Base-by-base conservation (phyloP, 2,113 vertebrate species). In the Neotoma lepida region DNA sequence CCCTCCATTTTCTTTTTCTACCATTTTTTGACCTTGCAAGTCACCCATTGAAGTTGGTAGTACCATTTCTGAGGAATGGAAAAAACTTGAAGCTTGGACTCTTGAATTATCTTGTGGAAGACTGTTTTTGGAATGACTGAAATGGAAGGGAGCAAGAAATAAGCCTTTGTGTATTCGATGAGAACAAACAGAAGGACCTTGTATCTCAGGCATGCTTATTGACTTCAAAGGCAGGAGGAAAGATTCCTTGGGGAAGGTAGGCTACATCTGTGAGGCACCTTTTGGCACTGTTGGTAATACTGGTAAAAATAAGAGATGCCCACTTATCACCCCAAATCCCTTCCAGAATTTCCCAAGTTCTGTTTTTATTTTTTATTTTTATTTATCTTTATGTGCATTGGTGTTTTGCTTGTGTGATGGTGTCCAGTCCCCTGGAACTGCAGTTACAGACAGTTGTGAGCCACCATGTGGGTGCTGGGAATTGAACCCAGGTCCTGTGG, bases 1-100 rank as follows among this genome's bases (percentile, higher is more conserved):
- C 64, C 86, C 20, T 44, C 49, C 54, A 30, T 89, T 87, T 92
- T 84, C 63, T 66, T 33, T 94, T 95, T n/a, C 66, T 73, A 7
- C 30, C 64, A 56, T 61, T n/a, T 44, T 56, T 94, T 91, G 89
- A 86, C 81, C 64, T 88, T 81, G 56, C 39, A 74, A 96, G 17
- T n/a, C 92, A 70, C 63, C 28, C 39, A 33, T 14, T 70, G 54
- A 94, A 76, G 71, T 63, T 70, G 56, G 46, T 58, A 64, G 61
- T 30, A 56, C 24, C 30, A 30, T 86, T 95, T 95, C 51, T 66
- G 80, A 30, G 41, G 44, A 35, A 56, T 49, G n/a, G 56, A 56
- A 77, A 51, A 66, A 63, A 33, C 68, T 44, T 80, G 88, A 63
- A 41, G 64, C 56, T 77, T 82, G 89, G 82, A n/a, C 91, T 46